Evolutionary conservation across 1,140 invertebrate species (phyloP), one percentile per base, ranked within the genome.

Genomic region (Apocrypta bakeri): DNA sequence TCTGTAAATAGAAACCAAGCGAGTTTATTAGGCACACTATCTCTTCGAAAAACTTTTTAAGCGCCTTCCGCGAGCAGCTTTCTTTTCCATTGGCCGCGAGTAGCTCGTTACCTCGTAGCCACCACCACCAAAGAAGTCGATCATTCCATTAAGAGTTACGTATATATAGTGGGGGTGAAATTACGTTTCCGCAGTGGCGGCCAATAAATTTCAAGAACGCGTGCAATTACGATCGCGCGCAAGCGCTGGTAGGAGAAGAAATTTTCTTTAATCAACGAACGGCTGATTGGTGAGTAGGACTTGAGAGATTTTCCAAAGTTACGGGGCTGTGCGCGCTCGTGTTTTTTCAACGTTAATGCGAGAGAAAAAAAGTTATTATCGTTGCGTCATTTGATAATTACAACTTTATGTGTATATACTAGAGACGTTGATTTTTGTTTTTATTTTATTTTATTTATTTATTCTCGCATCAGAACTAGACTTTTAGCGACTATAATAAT

Each of bases 1-100:
- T 74, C 14, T 42, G 81, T 63, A 83, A 83, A 83, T 68, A 79
- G 81, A 72, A 78, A 73, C 42, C 73, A 37, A 82, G 81, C 73
- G 66, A 69, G 74, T 77, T 82, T 76, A 82, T 75, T 68, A 81
- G 61, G 42, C 68, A 12, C 42, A 8, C 24, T 14, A 66, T 21
- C 69, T 25, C n/a, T 42, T 11, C 68, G 79, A 81, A 74, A 71
- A 80, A 80, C 42, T 72, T 71, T 79, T 80, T 37, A 80, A 80
- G 78, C 77, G 63, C 40, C 42, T 78, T 78, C 33, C 75, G 33
- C 75, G 33, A 69, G 63, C 14, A 64, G 63, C 25, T 69, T 81
- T 69, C 72, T 81, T 81, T 68, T 75, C 21, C 17, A 64, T 71
- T n/a, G 56, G 66, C 31, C 24, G 25, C 31, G 29, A 31, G 33